A percentile compares a stretch with the other conserved stretches of the same genome.
Evolutionary conservation across 2,888 invertebrate species (phyloP).

Genomic region (Drosophila quinaria): DNA sequence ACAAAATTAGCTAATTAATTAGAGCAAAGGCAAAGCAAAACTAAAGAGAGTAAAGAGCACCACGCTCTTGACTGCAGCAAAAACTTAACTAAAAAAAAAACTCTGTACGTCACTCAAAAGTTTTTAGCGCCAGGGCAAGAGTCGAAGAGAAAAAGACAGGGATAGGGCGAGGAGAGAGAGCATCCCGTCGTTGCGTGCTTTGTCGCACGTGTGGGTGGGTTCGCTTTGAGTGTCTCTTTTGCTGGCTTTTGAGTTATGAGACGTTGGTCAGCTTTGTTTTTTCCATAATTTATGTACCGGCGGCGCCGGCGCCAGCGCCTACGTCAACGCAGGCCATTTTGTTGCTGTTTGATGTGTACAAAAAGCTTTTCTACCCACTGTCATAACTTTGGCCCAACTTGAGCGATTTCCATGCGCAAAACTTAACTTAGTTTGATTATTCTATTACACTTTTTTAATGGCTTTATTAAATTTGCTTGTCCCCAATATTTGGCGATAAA

Average conservation of each 20-base stretch:
- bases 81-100: slow-evolving; percentile 36
- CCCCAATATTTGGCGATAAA: too few species aligned
- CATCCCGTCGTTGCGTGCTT: slow-evolving; percentile 2
- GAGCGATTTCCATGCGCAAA: slow-evolving; percentile 12
- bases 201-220: slow-evolving; percentile 3
- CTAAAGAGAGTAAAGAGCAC: slow-evolving; percentile 27
- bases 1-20: slow-evolving; percentile 73
- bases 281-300: slow-evolving; percentile 38
- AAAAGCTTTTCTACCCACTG: slow-evolving; percentile 18
- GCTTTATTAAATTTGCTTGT: background rate
- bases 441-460: background rate
- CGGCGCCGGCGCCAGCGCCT: slow-evolving; percentile 16
- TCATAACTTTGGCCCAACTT: slow-evolving; percentile 11
- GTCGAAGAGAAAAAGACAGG: background rate
- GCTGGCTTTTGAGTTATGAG: slow-evolving; percentile 28
- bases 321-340: slow-evolving; percentile 12
- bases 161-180: background rate
- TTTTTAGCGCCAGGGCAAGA: background rate
- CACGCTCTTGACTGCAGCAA: slow-evolving; percentile 14
- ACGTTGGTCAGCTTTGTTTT: slow-evolving; percentile 33
- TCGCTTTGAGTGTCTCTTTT: slow-evolving; percentile 9
- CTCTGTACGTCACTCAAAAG: slow-evolving; percentile 39
- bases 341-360: slow-evolving; percentile 11
- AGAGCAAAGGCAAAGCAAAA: slow-evolving; percentile 38
- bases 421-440: background rate